Evolutionary conservation across 1,140 invertebrate species (phyloP).

Genomic region (Oryzaephilus surinamensis): DNA sequence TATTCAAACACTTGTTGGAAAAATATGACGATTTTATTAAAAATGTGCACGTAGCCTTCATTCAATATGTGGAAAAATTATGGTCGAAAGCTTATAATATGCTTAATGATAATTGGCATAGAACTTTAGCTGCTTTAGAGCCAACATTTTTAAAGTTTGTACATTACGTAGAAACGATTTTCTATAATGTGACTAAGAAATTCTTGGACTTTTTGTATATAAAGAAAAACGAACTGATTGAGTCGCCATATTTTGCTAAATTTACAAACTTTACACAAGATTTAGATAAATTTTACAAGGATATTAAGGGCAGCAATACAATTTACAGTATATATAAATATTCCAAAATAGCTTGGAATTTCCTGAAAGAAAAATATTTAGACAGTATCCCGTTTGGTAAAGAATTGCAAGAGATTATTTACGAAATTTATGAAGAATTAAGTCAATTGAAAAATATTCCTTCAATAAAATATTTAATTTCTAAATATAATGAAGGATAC

Average conservation of each 20-base stretch:
- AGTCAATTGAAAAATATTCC: slow-evolving; percentile 58
- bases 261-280: slow-evolving; percentile 70
- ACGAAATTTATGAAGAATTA: slow-evolving; percentile 58
- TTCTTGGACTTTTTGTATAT: slow-evolving; percentile 70
- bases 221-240: slow-evolving; percentile 61
- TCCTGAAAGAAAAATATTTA: slow-evolving; percentile 63
- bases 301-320: slow-evolving; percentile 60
- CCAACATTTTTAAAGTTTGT: slow-evolving; percentile 63
- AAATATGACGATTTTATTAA: slow-evolving; percentile 70
- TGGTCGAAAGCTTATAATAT: slow-evolving; percentile 52
- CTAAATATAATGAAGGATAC: slow-evolving; percentile 40
- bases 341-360: slow-evolving; percentile 49
- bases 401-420: slow-evolving; percentile 56
- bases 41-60: slow-evolving; percentile 62
- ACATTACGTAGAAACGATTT: slow-evolving; percentile 61
- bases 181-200: slow-evolving; percentile 61
- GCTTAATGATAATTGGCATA: slow-evolving; percentile 57
- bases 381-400: slow-evolving; percentile 67
- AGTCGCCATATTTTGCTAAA: slow-evolving; percentile 68
- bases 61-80: slow-evolving; percentile 61
- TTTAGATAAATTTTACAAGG: slow-evolving; percentile 62
- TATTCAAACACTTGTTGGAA: slow-evolving; percentile 55
- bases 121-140: slow-evolving; percentile 57
- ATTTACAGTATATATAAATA: slow-evolving; percentile 69
- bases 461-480: slow-evolving; percentile 50